Evolutionary conservation across 2,113 vertebrate species (phyloP).

Genomic region (Eulemur rufifrons): DNA sequence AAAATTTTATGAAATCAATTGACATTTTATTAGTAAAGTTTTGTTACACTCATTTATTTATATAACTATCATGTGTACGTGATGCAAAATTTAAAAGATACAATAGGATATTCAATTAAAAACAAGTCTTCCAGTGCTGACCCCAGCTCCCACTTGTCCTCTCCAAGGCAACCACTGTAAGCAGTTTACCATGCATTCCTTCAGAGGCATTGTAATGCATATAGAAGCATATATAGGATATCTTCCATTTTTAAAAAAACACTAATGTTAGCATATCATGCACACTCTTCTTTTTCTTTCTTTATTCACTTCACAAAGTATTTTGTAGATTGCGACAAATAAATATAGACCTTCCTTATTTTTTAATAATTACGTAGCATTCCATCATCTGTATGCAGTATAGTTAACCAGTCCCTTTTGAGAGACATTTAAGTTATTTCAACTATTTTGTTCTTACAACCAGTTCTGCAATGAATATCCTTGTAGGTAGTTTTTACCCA

Average conservation of each 20-base stretch:
- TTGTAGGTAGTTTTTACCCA: background rate
- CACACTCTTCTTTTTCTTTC: background rate
- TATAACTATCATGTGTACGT: background rate
- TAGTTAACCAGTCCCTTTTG: background rate
- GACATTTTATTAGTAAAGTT: slow-evolving; percentile 1
- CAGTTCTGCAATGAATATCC: background rate
- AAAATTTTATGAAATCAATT: background rate
- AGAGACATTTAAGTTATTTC: background rate
- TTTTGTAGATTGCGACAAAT: background rate
- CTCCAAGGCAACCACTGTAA: background rate
- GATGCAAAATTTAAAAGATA: background rate
- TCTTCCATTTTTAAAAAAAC: background rate
- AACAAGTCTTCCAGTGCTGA: background rate
- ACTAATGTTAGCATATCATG: background rate
- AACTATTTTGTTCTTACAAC: background rate
- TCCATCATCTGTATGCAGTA: background rate
- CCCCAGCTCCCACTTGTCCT: background rate
- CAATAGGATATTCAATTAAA: background rate
- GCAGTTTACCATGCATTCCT: background rate
- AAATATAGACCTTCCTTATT: background rate
- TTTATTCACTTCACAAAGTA: background rate
- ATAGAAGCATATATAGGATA: background rate
- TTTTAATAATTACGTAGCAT: background rate
- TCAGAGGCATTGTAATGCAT: background rate
- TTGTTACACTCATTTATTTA: background rate